Percentiles rank a stretch among this genome's conserved stretches.
Evolutionary conservation across 1,140 invertebrate genomes (phyloP).

Genomic region (Trichoplusia ni): DNA sequence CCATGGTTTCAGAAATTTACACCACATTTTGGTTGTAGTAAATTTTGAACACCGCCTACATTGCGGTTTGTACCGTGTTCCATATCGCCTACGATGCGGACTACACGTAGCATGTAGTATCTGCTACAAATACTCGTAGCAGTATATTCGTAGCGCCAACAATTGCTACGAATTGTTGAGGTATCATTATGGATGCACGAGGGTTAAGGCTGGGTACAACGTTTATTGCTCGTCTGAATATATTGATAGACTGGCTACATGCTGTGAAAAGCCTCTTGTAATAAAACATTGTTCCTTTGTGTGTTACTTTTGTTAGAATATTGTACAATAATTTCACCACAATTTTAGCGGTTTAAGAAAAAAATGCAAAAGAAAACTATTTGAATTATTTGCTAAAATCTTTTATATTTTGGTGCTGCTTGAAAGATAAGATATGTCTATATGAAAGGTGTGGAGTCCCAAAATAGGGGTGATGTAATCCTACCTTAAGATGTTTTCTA

Average conservation of each 20-base stretch:
- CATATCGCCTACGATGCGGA: constrained; percentile 4
- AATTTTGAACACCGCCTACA: background rate
- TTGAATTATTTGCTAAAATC: too few species aligned
- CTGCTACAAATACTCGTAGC: constrained; percentile 1
- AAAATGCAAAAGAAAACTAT: too few species aligned
- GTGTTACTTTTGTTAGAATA: too few species aligned
- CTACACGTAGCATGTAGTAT: constrained; percentile 12
- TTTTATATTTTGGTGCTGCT: too few species aligned
- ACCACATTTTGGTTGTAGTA: constrained; percentile 11
- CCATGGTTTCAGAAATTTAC: constrained; percentile 10
- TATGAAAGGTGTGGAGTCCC: background rate
- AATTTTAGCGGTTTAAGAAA: too few species aligned
- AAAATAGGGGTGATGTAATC: constrained; percentile 10
- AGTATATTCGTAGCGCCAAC: background rate
- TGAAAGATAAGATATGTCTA: background rate
- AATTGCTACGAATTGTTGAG: background rate
- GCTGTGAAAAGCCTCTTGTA: too few species aligned
- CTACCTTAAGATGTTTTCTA: constrained; percentile 31
- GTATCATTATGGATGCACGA: too few species aligned
- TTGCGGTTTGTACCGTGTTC: background rate
- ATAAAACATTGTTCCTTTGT: too few species aligned
- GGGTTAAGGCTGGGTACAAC: too few species aligned
- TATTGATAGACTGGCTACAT: too few species aligned
- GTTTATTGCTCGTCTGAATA: too few species aligned
- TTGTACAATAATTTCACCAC: too few species aligned